phyloP scores from a whole-genome alignment of 2,797 vertebrate genomes.

The Protosalanx chinensis region DNA sequence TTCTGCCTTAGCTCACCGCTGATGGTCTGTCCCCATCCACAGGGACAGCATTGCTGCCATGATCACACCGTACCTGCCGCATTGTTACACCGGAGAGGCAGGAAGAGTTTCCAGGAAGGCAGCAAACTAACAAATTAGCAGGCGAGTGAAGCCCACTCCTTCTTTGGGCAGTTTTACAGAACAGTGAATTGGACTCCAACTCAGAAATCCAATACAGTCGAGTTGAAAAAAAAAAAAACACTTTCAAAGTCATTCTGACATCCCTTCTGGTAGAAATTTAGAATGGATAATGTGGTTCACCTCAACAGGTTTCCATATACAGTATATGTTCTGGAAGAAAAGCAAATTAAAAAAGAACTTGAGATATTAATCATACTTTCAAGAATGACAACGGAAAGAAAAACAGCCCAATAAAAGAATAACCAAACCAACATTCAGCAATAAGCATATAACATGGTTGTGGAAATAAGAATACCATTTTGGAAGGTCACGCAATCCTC shows the following conservation, averaged over 20 bases:
- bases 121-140: constrained; percentile 32
- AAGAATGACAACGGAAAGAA: constrained; percentile 39
- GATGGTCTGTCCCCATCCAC: background rate
- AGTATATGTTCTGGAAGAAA: constrained; percentile 39
- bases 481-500: constrained; percentile 59
- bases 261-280: constrained; percentile 34
- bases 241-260: constrained; percentile 46
- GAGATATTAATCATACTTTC: constrained; percentile 46
- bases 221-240: constrained; percentile 48
- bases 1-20: background rate
- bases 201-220: constrained; percentile 47
- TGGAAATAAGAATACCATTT: constrained; percentile 63
- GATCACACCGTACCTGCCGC: background rate
- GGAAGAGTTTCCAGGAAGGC: constrained; percentile 15
- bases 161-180: constrained; percentile 22
- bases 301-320: constrained; percentile 42
- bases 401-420: constrained; percentile 52
- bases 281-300: constrained; percentile 41
- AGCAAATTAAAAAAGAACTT: constrained; percentile 48
- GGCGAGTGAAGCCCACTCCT: background rate
- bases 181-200: constrained; percentile 35
- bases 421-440: constrained; percentile 40
- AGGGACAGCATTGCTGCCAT: constrained; percentile 1
- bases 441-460: constrained; percentile 59
- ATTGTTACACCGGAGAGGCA: background rate